Conservation (phyloP, 2,888 invertebrate genomes). For the Selenia dentaria region DNA sequence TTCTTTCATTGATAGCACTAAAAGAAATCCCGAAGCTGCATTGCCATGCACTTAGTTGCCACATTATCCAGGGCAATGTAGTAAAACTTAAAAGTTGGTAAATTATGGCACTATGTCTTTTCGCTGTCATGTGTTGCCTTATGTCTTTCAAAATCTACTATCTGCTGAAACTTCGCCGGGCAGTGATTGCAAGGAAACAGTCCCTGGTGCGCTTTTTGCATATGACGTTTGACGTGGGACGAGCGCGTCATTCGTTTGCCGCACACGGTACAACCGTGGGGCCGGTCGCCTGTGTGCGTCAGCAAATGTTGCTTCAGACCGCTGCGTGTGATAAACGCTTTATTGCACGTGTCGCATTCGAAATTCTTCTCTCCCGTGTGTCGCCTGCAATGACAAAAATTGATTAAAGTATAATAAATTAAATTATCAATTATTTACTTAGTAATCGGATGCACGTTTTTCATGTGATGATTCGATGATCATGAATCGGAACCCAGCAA, state of each 20-base stretch:
- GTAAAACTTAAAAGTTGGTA: too few species aligned
- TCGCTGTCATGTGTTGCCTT: conserved; percentile 43
- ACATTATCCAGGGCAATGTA: too few species aligned
- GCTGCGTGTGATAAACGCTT: conserved; percentile 72
- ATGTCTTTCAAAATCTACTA: conserved; percentile 55
- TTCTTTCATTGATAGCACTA: too few species aligned
- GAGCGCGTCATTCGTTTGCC: conserved; percentile 66
- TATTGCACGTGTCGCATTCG: conserved; percentile 66
- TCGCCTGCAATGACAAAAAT: conserved; percentile 54
- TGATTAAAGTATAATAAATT: too few species aligned
- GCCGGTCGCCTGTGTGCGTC: conserved; percentile 67
- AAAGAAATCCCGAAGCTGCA: too few species aligned
- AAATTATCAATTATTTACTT: too few species aligned
- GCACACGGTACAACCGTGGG: conserved; percentile 68
- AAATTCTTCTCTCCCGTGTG: conserved; percentile 80
- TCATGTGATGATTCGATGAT: too few species aligned
- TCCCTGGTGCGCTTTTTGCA: conserved; percentile 52
- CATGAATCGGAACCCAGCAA: too few species aligned
- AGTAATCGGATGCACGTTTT: too few species aligned
- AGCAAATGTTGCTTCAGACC: conserved; percentile 73
- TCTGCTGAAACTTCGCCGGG: conserved; percentile 48
- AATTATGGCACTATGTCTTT: conserved; percentile 7
- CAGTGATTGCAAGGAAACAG: conserved; percentile 50
- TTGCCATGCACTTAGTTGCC: too few species aligned
- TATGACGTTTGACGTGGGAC: conserved; percentile 72